Percentiles rank a stretch among this genome's conserved stretches.
Evolutionary conservation across 2,113 vertebrate genomes (phyloP).

Genomic region (Madoqua kirkii): DNA sequence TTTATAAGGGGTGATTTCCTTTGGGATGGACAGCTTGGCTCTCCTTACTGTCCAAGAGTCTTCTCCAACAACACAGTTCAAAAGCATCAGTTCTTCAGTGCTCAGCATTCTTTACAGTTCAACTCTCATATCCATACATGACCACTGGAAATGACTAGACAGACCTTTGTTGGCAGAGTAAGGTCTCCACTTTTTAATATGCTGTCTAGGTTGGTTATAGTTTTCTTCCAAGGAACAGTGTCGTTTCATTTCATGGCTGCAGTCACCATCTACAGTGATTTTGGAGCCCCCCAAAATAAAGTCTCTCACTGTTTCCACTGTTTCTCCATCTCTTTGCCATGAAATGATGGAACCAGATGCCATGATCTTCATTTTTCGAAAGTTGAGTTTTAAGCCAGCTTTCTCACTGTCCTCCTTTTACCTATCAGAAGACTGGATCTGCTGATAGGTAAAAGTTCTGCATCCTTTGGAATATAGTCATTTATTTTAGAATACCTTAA

Average conservation of each 20-base stretch:
- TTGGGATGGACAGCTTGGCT: not conserved
- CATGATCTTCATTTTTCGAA: not conserved
- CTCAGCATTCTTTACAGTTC: not conserved
- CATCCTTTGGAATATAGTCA: not conserved
- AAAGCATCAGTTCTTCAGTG: not conserved
- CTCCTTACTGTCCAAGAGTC: not conserved
- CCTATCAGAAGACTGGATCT: not conserved
- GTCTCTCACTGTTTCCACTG: not conserved
- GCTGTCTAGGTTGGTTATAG: not conserved
- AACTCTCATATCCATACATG: not conserved
- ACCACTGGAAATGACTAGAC: not conserved
- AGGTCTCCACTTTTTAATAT: not conserved
- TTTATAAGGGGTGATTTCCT: not conserved
- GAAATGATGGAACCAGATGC: not conserved
- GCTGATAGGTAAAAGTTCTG: not conserved
- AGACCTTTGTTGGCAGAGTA: not conserved
- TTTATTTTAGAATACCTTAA: not conserved
- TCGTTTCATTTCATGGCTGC: not conserved
- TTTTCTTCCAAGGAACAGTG: not conserved
- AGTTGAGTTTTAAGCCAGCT: not conserved
- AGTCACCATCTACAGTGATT: not conserved
- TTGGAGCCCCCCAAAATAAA: not conserved
- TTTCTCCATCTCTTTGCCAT: not conserved
- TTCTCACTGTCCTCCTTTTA: not conserved
- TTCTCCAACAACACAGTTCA: not conserved